These are phyloP conservation scores for Myrmophylax atrothorax DNA, from an alignment of 2,113 vertebrate genomes.

Conservation along the genomic window DNA sequence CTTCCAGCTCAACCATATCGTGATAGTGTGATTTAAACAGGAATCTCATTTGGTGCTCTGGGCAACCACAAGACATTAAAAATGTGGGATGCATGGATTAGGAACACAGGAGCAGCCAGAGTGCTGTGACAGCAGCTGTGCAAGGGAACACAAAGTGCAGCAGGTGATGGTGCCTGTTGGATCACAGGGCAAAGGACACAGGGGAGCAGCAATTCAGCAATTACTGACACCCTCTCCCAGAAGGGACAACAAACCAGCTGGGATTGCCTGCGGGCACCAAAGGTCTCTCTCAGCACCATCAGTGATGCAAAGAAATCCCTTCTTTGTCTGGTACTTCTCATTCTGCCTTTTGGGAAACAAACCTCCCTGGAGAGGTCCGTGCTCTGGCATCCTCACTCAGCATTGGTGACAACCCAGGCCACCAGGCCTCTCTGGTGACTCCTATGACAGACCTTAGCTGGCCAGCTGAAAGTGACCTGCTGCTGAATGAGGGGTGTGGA, in stretches of 20 bases:
- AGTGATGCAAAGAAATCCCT: neutral
- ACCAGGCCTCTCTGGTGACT: neutral
- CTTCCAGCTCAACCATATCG: neutral
- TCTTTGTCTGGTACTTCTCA: neutral
- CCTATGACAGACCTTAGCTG: neutral
- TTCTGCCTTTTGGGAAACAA: neutral
- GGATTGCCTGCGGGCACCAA: neutral
- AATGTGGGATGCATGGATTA: neutral
- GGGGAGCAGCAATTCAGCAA: neutral
- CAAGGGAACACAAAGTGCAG: neutral
- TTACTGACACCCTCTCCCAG: neutral
- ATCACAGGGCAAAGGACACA: neutral
- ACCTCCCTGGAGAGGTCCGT: rapidly evolving
- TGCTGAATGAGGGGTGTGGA: neutral
- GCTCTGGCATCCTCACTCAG: neutral
- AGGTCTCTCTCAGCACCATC: neutral
- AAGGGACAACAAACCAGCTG: neutral
- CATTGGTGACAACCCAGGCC: neutral
- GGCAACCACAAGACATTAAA: neutral
- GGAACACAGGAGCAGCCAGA: neutral
- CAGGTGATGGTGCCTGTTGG: neutral
- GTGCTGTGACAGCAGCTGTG: neutral
- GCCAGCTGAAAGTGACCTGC: neutral
- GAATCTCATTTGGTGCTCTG: neutral
- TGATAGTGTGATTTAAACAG: neutral